Conservation (phyloP, 2,113 vertebrate species). For the Corythornis vintsioides region DNA sequence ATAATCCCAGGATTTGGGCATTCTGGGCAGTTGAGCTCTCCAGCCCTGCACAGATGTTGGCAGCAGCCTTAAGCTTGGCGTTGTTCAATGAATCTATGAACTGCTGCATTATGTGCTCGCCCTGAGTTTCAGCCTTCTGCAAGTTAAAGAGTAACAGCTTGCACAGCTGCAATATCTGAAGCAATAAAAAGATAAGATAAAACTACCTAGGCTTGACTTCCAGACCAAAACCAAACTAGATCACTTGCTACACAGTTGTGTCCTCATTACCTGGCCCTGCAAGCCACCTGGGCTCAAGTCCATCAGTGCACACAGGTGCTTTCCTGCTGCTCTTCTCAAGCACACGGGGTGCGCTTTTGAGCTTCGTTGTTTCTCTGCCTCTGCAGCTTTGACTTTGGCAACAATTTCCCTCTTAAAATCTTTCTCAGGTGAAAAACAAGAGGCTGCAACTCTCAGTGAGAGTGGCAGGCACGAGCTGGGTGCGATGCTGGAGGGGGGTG, state of each 20-base stretch:
- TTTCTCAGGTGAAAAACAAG: not conserved
- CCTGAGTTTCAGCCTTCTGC: not conserved
- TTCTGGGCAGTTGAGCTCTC: not conserved
- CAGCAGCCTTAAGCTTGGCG: not conserved
- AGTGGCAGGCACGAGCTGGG: not conserved
- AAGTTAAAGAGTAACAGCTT: slow-evolving; percentile 9
- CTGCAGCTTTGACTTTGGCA: not conserved
- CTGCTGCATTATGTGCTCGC: accelerated
- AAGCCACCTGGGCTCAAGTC: not conserved
- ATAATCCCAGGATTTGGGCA: not conserved
- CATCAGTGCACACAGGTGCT: not conserved
- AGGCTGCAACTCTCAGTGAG: not conserved
- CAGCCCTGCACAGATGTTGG: not conserved
- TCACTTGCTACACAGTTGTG: not conserved
- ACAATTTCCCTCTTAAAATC: not conserved
- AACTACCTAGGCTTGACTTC: not conserved
- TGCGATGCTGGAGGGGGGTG: accelerated
- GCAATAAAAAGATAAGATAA: slow-evolving; percentile 29
- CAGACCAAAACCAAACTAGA: not conserved
- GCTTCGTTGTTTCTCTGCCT: not conserved
- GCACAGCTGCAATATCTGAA: not conserved
- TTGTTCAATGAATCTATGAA: not conserved
- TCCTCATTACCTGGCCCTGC: not conserved
- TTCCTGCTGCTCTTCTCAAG: not conserved
- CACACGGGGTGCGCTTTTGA: not conserved